Conservation (phyloP, 2,888 invertebrate genomes). For the Acanthopleura granulata region DNA sequence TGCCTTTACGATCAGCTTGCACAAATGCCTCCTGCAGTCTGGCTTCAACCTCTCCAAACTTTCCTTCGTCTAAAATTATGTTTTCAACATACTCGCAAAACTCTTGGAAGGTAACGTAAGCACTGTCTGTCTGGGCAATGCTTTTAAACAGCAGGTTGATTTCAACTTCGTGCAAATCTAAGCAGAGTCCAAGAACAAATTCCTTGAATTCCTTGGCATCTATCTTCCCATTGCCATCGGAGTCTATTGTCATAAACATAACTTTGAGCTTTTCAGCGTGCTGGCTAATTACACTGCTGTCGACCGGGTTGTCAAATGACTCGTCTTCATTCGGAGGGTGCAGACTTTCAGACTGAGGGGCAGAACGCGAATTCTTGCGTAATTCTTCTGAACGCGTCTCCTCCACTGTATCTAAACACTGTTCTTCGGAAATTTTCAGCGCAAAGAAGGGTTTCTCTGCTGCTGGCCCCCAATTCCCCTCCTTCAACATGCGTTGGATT, state of each 20-base stretch:
- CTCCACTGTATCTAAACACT: too few species aligned
- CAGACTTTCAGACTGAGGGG: too few species aligned
- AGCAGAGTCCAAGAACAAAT: slow-evolving; percentile 31
- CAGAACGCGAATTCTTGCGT: not conserved
- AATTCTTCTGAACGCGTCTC: too few species aligned
- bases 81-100: slow-evolving; percentile 33
- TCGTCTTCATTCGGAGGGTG: not conserved
- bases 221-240: slow-evolving; percentile 34
- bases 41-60: slow-evolving; percentile 19
- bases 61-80: slow-evolving; percentile 28
- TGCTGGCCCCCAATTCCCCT: slow-evolving; percentile 16
- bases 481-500: slow-evolving; percentile 20
- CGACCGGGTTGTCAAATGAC: slow-evolving; percentile 13
- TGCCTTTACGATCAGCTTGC: slow-evolving; percentile 34
- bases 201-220: slow-evolving; percentile 31
- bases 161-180: slow-evolving; percentile 29
- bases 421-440: too few species aligned
- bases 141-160: slow-evolving; percentile 27
- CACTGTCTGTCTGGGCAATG: slow-evolving; percentile 26
- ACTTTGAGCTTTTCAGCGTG: slow-evolving; percentile 32
- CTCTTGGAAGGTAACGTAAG: slow-evolving; percentile 29
- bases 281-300: slow-evolving; percentile 5
- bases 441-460: not conserved
- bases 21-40: slow-evolving; percentile 31
- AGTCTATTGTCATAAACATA: slow-evolving; percentile 33